Evolutionary conservation across 2,113 vertebrate species (phyloP), one percentile per base, ranked within the genome.

Genomic region (Lycaon pictus): DNA sequence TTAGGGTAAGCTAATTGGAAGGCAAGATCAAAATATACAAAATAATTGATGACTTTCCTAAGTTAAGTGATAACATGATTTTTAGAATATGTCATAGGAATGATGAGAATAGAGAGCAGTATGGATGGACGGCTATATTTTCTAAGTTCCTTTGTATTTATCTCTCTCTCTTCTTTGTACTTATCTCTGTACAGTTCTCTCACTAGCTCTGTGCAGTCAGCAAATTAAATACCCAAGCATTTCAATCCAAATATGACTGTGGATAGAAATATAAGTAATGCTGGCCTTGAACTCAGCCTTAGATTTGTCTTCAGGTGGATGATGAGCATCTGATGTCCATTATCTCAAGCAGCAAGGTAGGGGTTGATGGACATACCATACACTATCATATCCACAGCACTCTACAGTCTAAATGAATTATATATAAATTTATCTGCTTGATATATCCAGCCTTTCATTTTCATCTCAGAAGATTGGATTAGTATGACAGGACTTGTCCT

Each of bases 401-500:
- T 35, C 83, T 43, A 88, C 32, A 29, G 22, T 91, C 86, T 93
- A 95, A 84, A 90, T 95, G 71, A 93, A 96, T 96, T 96, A 93
- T 17, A 95, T 69, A 82, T 67, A 87, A 93, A 81, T 95, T 58
- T 88, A 93, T 91, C 84, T 62, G 63, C 74, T 85, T 95, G 69
- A 97, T 96, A 93, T 97, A 63, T 37, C 20, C 55, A 63, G 80
- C 22, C 87, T 94, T 97, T 96, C 92, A 97, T 97, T 97, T 96
- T 96, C 94, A 97, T 96, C 89, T 97, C 76, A 63, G 92, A 97
- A 95, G 79, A 97, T 94, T 90, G 92, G 96, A 93, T 97, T 96
- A 93, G 79, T 72, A 56, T 88, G 97, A 96, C 80, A 95, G 76
- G 22, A 96, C 65, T 72, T 90, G 95, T 96, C 82, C 37, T 90